These are phyloP conservation scores for Latrodectus hesperus DNA, from an alignment of 2,888 invertebrate genomes.

Conservation along the genomic window DNA sequence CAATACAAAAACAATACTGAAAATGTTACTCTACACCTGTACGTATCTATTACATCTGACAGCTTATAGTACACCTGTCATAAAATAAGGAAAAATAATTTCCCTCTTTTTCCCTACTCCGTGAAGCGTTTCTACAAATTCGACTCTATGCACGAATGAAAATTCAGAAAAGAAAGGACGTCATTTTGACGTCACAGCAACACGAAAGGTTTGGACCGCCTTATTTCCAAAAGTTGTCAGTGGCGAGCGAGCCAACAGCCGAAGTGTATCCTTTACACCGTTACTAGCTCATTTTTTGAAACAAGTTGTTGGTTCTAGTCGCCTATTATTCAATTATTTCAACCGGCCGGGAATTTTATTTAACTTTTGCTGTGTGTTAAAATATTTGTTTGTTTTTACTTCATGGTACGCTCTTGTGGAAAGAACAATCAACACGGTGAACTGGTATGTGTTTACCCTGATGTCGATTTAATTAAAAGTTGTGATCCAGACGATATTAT, in stretches of 20 bases:
- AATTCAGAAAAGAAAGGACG: background rate
- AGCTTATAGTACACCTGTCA: constrained; percentile 48
- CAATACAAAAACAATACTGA: background rate
- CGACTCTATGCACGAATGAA: constrained; percentile 32
- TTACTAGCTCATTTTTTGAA: background rate
- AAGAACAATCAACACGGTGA: constrained; percentile 24
- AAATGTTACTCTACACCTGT: background rate
- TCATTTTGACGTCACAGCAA: constrained; percentile 49
- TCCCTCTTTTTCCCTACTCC: constrained; percentile 8
- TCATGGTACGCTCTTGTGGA: constrained; percentile 29
- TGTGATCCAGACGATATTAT: constrained; percentile 37
- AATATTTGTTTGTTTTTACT: constrained; percentile 20
- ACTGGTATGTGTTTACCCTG: constrained; percentile 53
- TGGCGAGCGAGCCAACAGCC: constrained; percentile 15
- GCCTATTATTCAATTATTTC: background rate
- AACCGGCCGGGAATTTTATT: background rate
- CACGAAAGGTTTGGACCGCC: constrained; percentile 26
- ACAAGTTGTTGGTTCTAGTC: too few species aligned
- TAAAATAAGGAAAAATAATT: background rate
- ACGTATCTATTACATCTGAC: constrained; percentile 11
- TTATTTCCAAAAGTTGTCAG: constrained; percentile 30
- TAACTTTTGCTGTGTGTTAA: background rate
- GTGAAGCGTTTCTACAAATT: constrained; percentile 39
- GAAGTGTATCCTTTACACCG: constrained; percentile 18
- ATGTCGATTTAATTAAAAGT: constrained; percentile 48